phyloP scores from a whole-genome alignment of 2,888 invertebrate genomes.

The Chloroclysta siterata region DNA sequence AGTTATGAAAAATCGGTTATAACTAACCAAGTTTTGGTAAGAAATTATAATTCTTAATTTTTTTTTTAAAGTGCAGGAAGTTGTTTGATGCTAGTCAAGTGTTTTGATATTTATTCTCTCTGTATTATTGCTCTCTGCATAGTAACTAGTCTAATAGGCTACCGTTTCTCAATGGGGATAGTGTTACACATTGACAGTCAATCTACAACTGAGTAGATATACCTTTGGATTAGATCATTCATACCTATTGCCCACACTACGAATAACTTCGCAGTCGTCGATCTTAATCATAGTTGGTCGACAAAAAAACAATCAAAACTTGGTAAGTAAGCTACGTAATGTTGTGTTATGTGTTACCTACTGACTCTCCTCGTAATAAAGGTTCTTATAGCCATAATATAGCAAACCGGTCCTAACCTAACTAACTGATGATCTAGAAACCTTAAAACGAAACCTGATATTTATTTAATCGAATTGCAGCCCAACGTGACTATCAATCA shows the following conservation, averaged over 20 bases:
- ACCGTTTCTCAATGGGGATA: no score
- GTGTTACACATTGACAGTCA: no score
- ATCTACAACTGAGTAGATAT: no score
- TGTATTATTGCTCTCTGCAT: no score
- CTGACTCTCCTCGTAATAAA: conserved; percentile 32
- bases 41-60: no score
- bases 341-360: conserved; percentile 40
- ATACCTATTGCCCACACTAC: not conserved
- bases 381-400: not conserved
- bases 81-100: no score
- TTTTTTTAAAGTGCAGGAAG: no score
- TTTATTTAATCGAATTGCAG: conserved; percentile 2
- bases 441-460: not conserved
- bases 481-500: conserved; percentile 5
- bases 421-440: not conserved
- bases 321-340: conserved; percentile 51
- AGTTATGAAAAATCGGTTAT: no score
- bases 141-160: no score
- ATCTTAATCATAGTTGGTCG: conserved; percentile 55
- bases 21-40: no score
- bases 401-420: not conserved
- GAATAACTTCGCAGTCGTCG: conserved; percentile 29
- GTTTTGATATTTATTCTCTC: no score
- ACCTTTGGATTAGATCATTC: not conserved
- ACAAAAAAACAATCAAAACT: conserved; percentile 57